A percentile compares a stretch with the other conserved stretches of the same genome.
Conservation (phyloP, 2,888 invertebrate genomes). For the Chrysolina americana region DNA sequence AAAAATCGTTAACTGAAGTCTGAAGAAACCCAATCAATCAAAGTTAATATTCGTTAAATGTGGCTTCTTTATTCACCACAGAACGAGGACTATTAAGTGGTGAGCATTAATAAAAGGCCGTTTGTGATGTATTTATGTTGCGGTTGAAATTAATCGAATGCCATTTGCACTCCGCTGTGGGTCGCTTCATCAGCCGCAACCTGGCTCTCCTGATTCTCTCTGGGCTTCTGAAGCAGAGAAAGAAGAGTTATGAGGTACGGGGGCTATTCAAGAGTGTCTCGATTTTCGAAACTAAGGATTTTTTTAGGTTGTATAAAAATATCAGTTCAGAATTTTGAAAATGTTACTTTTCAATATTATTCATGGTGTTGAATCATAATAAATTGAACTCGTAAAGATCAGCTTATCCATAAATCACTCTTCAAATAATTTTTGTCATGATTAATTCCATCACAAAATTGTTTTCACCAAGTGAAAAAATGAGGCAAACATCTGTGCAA, state of each 20-base stretch:
- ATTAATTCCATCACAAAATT: too few relatives aligned
- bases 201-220: slow-evolving; percentile 24
- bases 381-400: too few relatives aligned
- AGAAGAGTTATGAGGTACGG: background rate
- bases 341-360: background rate
- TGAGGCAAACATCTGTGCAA: too few relatives aligned
- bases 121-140: slow-evolving; percentile 58
- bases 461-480: too few relatives aligned
- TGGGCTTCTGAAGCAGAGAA: slow-evolving; percentile 18
- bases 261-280: background rate
- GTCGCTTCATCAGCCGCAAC: slow-evolving; percentile 61
- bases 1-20: slow-evolving; percentile 15
- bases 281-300: background rate
- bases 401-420: too few relatives aligned
- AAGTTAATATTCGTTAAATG: slow-evolving; percentile 46
- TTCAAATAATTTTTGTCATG: too few relatives aligned
- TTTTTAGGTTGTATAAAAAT: background rate
- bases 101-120: slow-evolving; percentile 49
- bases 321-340: too few relatives aligned
- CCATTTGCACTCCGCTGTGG: slow-evolving; percentile 66
- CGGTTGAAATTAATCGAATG: slow-evolving; percentile 65
- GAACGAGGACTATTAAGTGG: slow-evolving; percentile 45
- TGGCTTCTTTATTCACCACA: slow-evolving; percentile 45
- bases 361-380: background rate
- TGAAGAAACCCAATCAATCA: slow-evolving; percentile 38